Percentiles rank a stretch among this genome's conserved stretches.
These are phyloP conservation scores for Neomonachus schauinslandi DNA, from an alignment of 2,113 vertebrate genomes.

Conservation along the genomic window DNA sequence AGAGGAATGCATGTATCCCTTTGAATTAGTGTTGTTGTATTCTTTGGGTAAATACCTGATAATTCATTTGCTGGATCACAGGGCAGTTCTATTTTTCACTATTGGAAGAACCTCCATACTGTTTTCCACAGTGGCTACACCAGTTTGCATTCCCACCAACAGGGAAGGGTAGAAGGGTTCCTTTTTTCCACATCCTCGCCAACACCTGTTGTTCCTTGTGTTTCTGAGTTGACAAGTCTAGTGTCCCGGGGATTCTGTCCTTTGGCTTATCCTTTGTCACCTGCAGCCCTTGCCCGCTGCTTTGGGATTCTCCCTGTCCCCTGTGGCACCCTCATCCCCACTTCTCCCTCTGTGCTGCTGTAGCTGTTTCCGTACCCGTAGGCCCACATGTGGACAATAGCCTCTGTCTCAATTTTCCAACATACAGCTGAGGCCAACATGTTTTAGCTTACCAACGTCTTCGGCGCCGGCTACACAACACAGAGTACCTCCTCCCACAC, in stretches of 20 bases:
- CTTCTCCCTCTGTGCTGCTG: not conserved
- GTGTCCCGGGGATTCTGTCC: not conserved
- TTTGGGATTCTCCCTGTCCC: not conserved
- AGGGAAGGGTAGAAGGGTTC: no score
- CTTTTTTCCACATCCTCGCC: not conserved
- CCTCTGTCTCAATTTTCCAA: not conserved
- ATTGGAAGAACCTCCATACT: not conserved
- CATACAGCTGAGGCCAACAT: not conserved
- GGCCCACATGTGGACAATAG: not conserved
- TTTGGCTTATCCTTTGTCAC: slow-evolving; percentile 18
- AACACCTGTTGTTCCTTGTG: not conserved
- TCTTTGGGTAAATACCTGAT: not conserved
- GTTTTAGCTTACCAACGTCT: not conserved
- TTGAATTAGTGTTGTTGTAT: not conserved
- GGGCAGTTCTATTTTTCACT: not conserved
- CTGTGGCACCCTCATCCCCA: not conserved
- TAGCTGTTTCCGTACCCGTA: not conserved
- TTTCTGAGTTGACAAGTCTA: not conserved
- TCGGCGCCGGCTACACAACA: not conserved
- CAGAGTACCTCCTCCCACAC: not conserved
- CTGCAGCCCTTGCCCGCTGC: not conserved
- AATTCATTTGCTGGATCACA: not conserved
- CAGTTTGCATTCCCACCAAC: not conserved
- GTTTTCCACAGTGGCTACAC: not conserved
- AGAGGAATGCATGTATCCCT: not conserved